Conservation (phyloP, 2,888 invertebrate genomes). For the Netelia inedita region DNA sequence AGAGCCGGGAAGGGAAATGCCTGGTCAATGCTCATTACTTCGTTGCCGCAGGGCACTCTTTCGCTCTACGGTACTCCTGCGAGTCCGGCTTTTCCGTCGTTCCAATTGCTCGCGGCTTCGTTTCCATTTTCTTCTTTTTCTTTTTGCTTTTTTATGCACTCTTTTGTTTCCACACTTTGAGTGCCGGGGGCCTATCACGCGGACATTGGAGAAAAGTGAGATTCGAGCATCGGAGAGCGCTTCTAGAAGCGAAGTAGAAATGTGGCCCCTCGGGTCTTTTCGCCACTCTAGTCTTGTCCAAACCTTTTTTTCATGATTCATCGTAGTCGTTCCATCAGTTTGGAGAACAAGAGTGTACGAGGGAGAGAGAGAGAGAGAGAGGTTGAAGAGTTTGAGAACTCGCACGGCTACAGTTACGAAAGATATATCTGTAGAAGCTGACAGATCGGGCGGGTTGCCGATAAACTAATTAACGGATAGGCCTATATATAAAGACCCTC, state of each 20-base stretch:
- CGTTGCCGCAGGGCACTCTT: conserved; percentile 63
- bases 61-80: conserved; percentile 39
- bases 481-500: conserved; percentile 19
- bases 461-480: conserved; percentile 55
- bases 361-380: neutral
- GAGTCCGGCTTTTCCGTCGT: conserved; percentile 45
- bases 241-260: conserved; percentile 48
- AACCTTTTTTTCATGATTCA: conserved; percentile 48
- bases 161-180: conserved; percentile 62
- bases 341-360: conserved; percentile 9
- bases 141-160: conserved; percentile 35
- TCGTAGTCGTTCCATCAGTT: conserved; percentile 40
- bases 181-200: conserved; percentile 44
- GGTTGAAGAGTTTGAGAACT: conserved; percentile 20
- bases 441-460: conserved; percentile 1
- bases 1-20: conserved; percentile 37
- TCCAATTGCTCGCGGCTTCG: conserved; percentile 19
- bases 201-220: conserved; percentile 50
- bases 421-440: conserved; percentile 13
- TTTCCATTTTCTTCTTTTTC: conserved; percentile 11
- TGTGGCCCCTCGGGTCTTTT: conserved; percentile 52
- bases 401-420: neutral
- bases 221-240: conserved; percentile 45
- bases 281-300: conserved; percentile 28
- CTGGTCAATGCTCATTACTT: conserved; percentile 69